Evolutionary conservation across 37 sponge, comb jelly and placozoan genomes (phyloP).

Genomic region (Amphimedon queenslandica): DNA sequence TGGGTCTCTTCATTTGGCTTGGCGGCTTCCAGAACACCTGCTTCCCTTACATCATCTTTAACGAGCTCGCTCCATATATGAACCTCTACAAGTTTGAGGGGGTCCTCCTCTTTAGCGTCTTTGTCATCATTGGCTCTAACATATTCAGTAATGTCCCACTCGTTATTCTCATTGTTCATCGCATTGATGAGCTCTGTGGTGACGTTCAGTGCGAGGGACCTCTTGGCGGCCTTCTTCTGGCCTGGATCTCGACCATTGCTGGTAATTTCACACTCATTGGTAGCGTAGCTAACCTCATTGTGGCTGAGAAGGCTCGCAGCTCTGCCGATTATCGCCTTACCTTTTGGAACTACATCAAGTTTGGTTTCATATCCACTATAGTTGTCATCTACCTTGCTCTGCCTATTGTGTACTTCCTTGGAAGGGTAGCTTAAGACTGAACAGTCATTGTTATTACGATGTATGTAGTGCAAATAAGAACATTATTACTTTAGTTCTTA

Average conservation of each 20-base stretch:
- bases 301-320: slow-evolving; percentile 76
- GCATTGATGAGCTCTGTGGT: slow-evolving; percentile 43
- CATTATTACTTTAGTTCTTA: too few species aligned
- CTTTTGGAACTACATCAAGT: slow-evolving; percentile 73
- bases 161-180: slow-evolving; percentile 63
- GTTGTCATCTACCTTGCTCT: slow-evolving; percentile 55
- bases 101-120: slow-evolving; percentile 59
- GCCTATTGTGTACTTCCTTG: slow-evolving; percentile 73
- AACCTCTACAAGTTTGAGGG: slow-evolving; percentile 47
- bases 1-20: slow-evolving; percentile 84
- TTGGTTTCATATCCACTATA: slow-evolving; percentile 75
- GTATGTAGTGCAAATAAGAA: too few species aligned
- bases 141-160: slow-evolving; percentile 84
- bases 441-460: too few species aligned
- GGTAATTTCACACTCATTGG: slow-evolving; percentile 90
- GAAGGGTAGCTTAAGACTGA: slow-evolving; percentile 1
- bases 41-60: slow-evolving; percentile 51
- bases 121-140: slow-evolving; percentile 76
- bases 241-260: slow-evolving; percentile 82
- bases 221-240: slow-evolving; percentile 62
- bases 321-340: slow-evolving; percentile 46
- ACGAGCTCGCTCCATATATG: slow-evolving; percentile 37
- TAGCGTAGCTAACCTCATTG: slow-evolving; percentile 87
- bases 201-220: slow-evolving; percentile 22
- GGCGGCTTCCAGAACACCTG: slow-evolving; percentile 76